Percentiles rank a stretch among this genome's conserved stretches.
Evolutionary conservation across 2,797 vertebrate genomes (phyloP).

Genomic region (Tapera naevia): DNA sequence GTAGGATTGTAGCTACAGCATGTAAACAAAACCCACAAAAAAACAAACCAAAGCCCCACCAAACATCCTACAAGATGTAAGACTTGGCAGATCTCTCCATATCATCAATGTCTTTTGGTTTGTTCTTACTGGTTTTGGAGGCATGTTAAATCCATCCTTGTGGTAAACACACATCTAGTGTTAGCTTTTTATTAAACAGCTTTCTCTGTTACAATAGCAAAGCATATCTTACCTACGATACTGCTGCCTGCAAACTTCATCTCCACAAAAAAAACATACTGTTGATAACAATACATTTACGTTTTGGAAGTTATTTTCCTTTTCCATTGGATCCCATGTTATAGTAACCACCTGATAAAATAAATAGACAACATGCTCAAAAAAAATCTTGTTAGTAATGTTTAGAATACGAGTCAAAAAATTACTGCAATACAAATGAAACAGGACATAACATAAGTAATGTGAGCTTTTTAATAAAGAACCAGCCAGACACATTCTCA

Average conservation of each 20-base stretch:
- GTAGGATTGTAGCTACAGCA: background rate
- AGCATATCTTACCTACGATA: constrained; percentile 84
- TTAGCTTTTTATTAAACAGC: background rate
- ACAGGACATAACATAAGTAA: background rate
- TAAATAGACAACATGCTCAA: background rate
- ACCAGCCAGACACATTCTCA: background rate
- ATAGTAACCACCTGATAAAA: constrained; percentile 85
- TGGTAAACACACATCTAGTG: background rate
- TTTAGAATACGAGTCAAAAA: background rate
- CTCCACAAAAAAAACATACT: constrained; percentile 90
- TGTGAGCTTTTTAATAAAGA: background rate
- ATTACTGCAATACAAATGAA: background rate
- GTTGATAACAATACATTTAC: constrained; percentile 79
- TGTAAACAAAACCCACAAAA: background rate
- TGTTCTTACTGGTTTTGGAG: background rate
- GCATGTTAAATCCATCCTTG: background rate
- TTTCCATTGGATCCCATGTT: constrained; percentile 80
- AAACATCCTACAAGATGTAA: background rate
- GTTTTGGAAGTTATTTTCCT: constrained; percentile 73
- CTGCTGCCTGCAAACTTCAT: constrained; percentile 92
- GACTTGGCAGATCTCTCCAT: background rate
- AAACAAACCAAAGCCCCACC: background rate
- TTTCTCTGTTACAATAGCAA: background rate
- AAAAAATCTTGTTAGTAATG: background rate
- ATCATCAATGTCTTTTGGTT: background rate